These are phyloP conservation scores for Thaleichthys pacificus DNA, from an alignment of 2,797 vertebrate species.

Conservation along the genomic window DNA sequence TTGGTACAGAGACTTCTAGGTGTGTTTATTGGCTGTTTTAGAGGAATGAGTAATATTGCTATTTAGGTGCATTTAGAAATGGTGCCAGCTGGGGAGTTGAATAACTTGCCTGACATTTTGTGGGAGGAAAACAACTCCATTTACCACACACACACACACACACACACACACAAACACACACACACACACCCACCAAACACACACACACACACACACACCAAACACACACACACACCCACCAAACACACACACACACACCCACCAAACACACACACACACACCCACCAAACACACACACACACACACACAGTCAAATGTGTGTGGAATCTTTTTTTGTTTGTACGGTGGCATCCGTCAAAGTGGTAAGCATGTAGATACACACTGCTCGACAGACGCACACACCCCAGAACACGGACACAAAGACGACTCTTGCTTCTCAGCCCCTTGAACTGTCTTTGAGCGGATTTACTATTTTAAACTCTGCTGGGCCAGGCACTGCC, in stretches of 20 bases:
- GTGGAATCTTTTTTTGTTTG: background rate
- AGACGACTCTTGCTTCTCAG: slow-evolving; percentile 42
- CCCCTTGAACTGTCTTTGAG: slow-evolving; percentile 63
- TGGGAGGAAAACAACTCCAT: background rate
- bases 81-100: slow-evolving; percentile 9
- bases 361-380: slow-evolving; percentile 1
- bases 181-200: background rate
- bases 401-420: slow-evolving; percentile 4
- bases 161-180: background rate
- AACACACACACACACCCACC: background rate
- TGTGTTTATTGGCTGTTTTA: slow-evolving; percentile 26
- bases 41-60: slow-evolving; percentile 13
- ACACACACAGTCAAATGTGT: background rate
- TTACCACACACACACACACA: background rate
- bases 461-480: slow-evolving; percentile 68
- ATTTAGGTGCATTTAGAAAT: slow-evolving; percentile 14
- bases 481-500: slow-evolving; percentile 33
- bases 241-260: background rate
- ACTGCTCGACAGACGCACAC: slow-evolving; percentile 12
- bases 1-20: slow-evolving; percentile 10
- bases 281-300: background rate
- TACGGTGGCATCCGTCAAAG: background rate
- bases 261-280: background rate
- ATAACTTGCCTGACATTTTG: slow-evolving; percentile 9
- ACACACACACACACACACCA: background rate